phyloP scores from a whole-genome alignment of 1,140 invertebrate genomes.

The Andricus grossulariae region DNA sequence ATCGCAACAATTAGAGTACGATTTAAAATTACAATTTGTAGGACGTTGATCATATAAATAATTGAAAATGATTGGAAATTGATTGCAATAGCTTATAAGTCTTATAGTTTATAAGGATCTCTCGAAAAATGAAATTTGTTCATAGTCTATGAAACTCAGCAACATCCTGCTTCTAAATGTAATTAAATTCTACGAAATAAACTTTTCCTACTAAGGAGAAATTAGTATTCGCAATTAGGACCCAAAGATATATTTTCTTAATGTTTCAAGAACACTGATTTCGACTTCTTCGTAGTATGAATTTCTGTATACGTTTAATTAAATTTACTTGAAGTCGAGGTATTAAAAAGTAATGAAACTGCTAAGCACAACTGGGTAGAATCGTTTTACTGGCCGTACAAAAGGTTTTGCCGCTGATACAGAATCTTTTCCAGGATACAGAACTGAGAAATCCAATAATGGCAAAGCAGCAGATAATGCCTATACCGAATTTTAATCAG shows the following conservation, averaged over 20 bases:
- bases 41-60: too few species aligned
- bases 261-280: neutral
- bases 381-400: constrained; percentile 1
- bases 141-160: neutral
- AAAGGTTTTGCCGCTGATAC: neutral
- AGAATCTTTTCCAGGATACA: neutral
- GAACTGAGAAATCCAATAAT: constrained; percentile 12
- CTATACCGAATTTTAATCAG: constrained; percentile 15
- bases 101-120: too few species aligned
- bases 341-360: constrained; percentile 29
- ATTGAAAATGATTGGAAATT: too few species aligned
- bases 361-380: constrained; percentile 4
- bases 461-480: constrained; percentile 7
- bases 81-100: too few species aligned
- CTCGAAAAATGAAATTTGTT: neutral
- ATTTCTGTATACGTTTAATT: neutral
- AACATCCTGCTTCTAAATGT: neutral
- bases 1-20: too few species aligned
- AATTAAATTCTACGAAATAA: neutral
- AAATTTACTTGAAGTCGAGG: constrained; percentile 13
- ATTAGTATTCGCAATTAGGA: constrained; percentile 13
- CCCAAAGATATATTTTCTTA: neutral
- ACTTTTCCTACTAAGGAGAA: neutral
- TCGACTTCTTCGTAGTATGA: neutral
- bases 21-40: too few species aligned